Base-by-base conservation (phyloP, 2,888 invertebrate genomes). In the Clepsis dumicolana region DNA sequence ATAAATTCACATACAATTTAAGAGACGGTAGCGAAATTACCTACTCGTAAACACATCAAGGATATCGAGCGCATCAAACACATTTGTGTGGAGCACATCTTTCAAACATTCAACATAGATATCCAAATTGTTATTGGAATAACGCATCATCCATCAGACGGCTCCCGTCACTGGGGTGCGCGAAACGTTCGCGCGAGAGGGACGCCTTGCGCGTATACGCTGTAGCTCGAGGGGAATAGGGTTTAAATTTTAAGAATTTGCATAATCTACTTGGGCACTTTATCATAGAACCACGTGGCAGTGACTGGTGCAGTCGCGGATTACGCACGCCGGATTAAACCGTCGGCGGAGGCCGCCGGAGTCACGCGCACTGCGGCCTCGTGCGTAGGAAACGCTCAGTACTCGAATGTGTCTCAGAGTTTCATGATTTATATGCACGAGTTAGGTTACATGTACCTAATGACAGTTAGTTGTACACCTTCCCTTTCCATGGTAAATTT, bases 271-370 rank as follows among this genome's bases (percentile, higher is more conserved):
- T 85, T 80, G 88, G 88, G 93, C 84, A 93, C 91, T 93, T 93
- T 93, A 93, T 93, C 93, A 93, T 92, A 87, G 91, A 88, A 93
- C 91, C 93, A 93, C 93, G 93, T 93, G 93, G 91, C 89, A 88
- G 89, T 93, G 93, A 93, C 93, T 93, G 92, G 90, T 92, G 93
- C 93, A 93, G 82, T 89, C 83, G 87, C 84, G 91, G 93, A 91
- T 91, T 93, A 92, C 86, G 87, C 80, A 78, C 78, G 77, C 78
- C 75, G 88, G 86, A 90, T 91, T 92, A 89, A 88, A 89, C 86
- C 86, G 35, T 14, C 25, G 82, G 77, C 82, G 82, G 80, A 85
- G 80, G 78, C 80, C 82, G 80, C 78, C 80, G 72, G 70, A 76
- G 77, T 81, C 86, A 85, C 83, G 83, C 82, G 74, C 77, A 8